Base-by-base conservation (phyloP, 2,797 vertebrate genomes). In the Coluber constrictor region DNA sequence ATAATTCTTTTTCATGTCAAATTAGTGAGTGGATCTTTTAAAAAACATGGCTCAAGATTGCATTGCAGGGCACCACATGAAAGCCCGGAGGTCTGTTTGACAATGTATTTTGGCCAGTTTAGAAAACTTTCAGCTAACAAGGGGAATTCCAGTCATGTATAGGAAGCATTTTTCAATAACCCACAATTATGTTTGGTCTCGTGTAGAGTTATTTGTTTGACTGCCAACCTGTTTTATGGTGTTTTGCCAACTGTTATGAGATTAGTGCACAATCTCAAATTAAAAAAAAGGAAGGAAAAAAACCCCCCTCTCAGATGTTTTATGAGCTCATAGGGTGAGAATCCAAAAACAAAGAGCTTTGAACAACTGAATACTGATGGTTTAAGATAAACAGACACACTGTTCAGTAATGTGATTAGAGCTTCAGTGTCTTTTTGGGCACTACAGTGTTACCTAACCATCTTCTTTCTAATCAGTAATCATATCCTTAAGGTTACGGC, bases 111-210 rank as follows among this genome's bases (percentile, higher is more conserved):
- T 92, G 94, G 93, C 94, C 93, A 90, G 90, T 95, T 95, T 63
- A 93, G 93, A 96, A 96, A 98, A 98, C 97, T 97, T 97, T 96
- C 97, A 97, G 97, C 97, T 98, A 98, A 98, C 96, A 97, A 98
- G 98, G 98, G 98, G 98, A 98, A 98, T 98, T 98, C 98, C 98
- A 96, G 92, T 74, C 93, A 92, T 97, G 97, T 96, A 96, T 92
- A 97, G 97, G 97, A 98, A 97, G 90, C 94, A 92, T 94, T 94
- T 96, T 96, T 96, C 96, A 95, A 92, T 94, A 94, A 93, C 92
- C 94, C 92, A 74, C 0, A 15, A 94, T 95, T 95, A 70, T 94
- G 94, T 4, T 94, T 90, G 94, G 95, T 96, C 96, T 97, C 94
- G 0, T 94, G 92, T 92, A 96, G 94, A 95, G 93, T 94, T 97